phyloP scores from a whole-genome alignment of 2,888 invertebrate species.

The Dryomyza anilis region DNA sequence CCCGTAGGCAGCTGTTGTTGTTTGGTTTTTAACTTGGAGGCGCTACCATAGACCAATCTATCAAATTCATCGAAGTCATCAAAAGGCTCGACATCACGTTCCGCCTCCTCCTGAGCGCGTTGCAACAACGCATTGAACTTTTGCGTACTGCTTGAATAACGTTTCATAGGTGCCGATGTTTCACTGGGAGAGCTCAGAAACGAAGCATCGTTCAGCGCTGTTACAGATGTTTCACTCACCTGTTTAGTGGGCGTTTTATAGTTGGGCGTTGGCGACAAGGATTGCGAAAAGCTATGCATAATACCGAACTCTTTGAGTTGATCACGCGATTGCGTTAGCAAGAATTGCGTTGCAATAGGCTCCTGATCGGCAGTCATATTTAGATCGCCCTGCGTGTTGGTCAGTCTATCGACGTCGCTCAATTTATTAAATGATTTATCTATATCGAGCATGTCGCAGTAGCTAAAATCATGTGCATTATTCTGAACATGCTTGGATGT shows the following conservation, averaged over 20 bases:
- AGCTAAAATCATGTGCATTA: no score
- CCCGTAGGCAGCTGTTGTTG: conserved; percentile 42
- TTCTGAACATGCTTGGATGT: no score
- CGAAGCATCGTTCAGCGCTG: conserved; percentile 48
- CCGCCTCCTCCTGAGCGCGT: conserved; percentile 1
- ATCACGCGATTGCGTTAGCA: conserved; percentile 33
- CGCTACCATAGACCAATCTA: conserved; percentile 43
- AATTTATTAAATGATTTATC: background rate
- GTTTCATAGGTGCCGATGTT: conserved; percentile 37
- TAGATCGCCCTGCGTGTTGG: background rate
- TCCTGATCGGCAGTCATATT: conserved; percentile 14
- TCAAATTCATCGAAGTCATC: conserved; percentile 54
- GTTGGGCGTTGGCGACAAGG: conserved; percentile 40
- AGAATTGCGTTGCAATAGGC: conserved; percentile 11
- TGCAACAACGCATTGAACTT: conserved; percentile 44
- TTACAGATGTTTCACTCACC: background rate
- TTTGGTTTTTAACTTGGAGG: conserved; percentile 19
- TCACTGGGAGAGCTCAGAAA: conserved; percentile 46
- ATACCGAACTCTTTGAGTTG: conserved; percentile 54
- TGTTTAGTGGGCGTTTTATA: conserved; percentile 27
- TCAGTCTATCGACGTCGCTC: background rate
- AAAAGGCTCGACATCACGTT: background rate
- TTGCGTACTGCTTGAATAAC: conserved; percentile 37
- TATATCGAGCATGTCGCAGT: background rate
- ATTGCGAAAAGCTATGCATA: conserved; percentile 45